Percentiles rank a stretch among this genome's conserved stretches.
Conservation (phyloP, 2,113 vertebrate species). For the Laticauda colubrina region DNA sequence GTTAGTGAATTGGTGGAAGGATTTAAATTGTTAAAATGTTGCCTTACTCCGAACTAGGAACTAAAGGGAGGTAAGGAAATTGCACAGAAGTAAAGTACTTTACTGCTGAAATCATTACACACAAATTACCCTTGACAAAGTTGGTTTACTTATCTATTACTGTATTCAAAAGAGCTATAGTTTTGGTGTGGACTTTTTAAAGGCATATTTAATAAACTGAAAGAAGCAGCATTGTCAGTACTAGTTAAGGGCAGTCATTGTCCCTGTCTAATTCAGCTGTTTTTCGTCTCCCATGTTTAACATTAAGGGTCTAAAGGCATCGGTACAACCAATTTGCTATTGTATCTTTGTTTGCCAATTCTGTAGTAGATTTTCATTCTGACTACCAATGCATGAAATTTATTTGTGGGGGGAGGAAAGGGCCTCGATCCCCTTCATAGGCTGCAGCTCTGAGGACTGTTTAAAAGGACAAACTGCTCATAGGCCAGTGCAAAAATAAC, state of each 20-base stretch:
- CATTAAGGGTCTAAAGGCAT: background rate
- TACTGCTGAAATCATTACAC: background rate
- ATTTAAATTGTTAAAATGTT: background rate
- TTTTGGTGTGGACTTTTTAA: background rate
- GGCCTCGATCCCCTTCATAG: no score
- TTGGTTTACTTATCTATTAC: background rate
- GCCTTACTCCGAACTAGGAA: background rate
- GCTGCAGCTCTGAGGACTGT: no score
- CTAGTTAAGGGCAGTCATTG: background rate
- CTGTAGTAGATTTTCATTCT: background rate
- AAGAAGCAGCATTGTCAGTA: background rate
- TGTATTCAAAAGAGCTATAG: background rate
- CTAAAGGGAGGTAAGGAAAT: background rate
- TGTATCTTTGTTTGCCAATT: background rate
- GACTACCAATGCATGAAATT: conserved; percentile 8
- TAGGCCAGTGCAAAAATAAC: no score
- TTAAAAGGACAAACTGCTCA: no score
- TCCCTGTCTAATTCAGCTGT: background rate
- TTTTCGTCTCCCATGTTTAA: background rate
- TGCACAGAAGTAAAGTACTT: background rate
- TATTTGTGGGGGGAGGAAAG: background rate
- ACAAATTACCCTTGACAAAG: background rate
- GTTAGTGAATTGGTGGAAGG: background rate
- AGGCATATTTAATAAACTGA: background rate
- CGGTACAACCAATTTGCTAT: background rate